Percentiles rank a stretch among this genome's conserved stretches.
phyloP scores from a whole-genome alignment of 1,140 invertebrate genomes.

The Drosophila athabasca region DNA sequence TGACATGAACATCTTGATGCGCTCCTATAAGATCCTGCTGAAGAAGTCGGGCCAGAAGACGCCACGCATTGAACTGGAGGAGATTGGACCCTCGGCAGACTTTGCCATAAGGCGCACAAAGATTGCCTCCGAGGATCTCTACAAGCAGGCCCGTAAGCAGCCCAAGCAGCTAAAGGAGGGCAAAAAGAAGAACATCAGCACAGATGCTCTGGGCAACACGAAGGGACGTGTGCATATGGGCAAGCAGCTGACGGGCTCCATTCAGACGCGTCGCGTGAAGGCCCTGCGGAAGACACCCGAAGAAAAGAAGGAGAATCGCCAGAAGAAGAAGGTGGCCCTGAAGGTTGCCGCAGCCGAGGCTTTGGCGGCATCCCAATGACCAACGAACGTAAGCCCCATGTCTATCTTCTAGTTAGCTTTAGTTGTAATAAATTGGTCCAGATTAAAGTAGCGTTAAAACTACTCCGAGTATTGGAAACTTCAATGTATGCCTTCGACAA shows the following conservation, averaged over 20 bases:
- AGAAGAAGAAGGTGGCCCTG: slow-evolving; percentile 84
- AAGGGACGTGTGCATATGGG: slow-evolving; percentile 96
- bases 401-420: slow-evolving; percentile 53
- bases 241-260: slow-evolving; percentile 92
- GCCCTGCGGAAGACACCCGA: slow-evolving; percentile 91
- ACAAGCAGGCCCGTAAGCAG: slow-evolving; percentile 93
- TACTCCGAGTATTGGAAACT: slow-evolving; percentile 38
- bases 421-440: slow-evolving; percentile 78
- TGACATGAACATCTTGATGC: slow-evolving; percentile 91
- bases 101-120: slow-evolving; percentile 93
- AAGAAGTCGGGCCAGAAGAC: slow-evolving; percentile 96
- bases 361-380: slow-evolving; percentile 40
- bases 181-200: slow-evolving; percentile 95
- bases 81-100: slow-evolving; percentile 93
- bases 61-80: slow-evolving; percentile 95
- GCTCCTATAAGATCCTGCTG: slow-evolving; percentile 94
- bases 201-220: slow-evolving; percentile 94
- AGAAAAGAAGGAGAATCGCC: slow-evolving; percentile 87
- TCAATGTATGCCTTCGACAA: slow-evolving; percentile 74
- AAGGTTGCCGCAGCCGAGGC: slow-evolving; percentile 69
- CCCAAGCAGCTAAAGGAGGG: slow-evolving; percentile 92
- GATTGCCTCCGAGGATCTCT: slow-evolving; percentile 95
- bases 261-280: slow-evolving; percentile 98
- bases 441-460: slow-evolving; percentile 60
- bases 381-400: slow-evolving; percentile 24